Conservation (phyloP, 64 coral and sea anemone species). For the Stichodactyla helianthus region DNA sequence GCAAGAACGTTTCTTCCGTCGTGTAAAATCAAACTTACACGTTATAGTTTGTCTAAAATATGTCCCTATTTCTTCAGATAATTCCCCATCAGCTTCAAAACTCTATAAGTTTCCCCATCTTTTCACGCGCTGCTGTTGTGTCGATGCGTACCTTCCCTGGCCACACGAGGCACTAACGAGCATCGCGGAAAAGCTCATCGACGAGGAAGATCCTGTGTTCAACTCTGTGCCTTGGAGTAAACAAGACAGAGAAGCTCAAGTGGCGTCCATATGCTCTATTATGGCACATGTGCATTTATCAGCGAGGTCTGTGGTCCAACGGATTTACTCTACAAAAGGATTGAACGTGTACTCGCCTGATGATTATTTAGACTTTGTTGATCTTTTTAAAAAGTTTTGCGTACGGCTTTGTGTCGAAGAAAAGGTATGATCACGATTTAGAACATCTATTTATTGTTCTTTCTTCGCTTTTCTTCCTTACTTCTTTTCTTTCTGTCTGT, state of each 20-base stretch:
- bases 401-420: slow-evolving; percentile 62
- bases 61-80: slow-evolving; percentile 7
- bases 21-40: slow-evolving; percentile 80
- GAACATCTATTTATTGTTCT: neutral
- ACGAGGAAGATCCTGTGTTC: slow-evolving; percentile 43
- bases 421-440: slow-evolving; percentile 42
- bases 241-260: slow-evolving; percentile 35
- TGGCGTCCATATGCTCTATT: slow-evolving; percentile 67
- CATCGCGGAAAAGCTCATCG: slow-evolving; percentile 64
- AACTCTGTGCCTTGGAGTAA: slow-evolving; percentile 36
- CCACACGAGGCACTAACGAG: slow-evolving; percentile 60
- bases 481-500: neutral
- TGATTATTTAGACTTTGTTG: slow-evolving; percentile 79
- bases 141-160: slow-evolving; percentile 87
- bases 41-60: slow-evolving; percentile 72
- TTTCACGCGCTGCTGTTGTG: slow-evolving; percentile 78
- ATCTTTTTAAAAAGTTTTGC: slow-evolving; percentile 80
- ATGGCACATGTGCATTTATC: slow-evolving; percentile 94
- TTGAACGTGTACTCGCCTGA: slow-evolving; percentile 73
- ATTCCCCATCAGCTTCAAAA: slow-evolving; percentile 18
- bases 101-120: slow-evolving; percentile 64
- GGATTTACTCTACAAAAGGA: slow-evolving; percentile 51
- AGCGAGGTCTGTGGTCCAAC: slow-evolving; percentile 53
- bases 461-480: neutral
- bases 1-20: slow-evolving; percentile 88